Base-by-base conservation (phyloP, 2,888 invertebrate genomes). In the Empis stercorea region DNA sequence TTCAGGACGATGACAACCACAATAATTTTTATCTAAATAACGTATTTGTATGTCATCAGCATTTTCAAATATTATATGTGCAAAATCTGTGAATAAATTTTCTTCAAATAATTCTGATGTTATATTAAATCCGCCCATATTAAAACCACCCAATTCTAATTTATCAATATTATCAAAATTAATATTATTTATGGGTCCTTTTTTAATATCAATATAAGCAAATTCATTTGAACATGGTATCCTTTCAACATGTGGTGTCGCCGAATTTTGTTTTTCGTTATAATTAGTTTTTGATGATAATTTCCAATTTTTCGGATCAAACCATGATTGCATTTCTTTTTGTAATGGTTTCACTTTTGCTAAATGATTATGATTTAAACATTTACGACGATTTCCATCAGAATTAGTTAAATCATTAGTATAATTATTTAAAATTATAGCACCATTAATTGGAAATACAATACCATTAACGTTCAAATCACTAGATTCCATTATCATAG, bases 211-310 rank as follows among this genome's bases (percentile, higher is more conserved):
- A 27, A 68, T 60, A 10, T 60, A 55, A 4, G 64, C 62, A 9
- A 57, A 52, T 49, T 67, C 69, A 51, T 63, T 62, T 27, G 61
- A 62, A 48, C 68, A 68, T 2, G 68, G 68, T 23, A 69, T 60
- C 11, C 58, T 56, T 9, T 66, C 62, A 42, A 66, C 50, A 34
- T 69, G 60, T 1, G 68, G 63, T 14, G 59, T 52, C 2, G 61
- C 60, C 1, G 48, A 14, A 32, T 52, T 54, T 20, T 23, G 30
- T 9, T 48, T 54, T 23, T 10, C 5, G 10, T 30, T 20, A 9
- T 43, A 14, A 2, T 50, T 47, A 1, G 52, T 52, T 4, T n/a
- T 52, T 45, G 10, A 50, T 43, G 13, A 51, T 55, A n/a, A n/a
- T n/a, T 49, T 36, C 66, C 68, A 68, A 42, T 56, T 67, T 30